phyloP scores from a whole-genome alignment of 2,888 invertebrate species.

The Pediacus dermestoides region DNA sequence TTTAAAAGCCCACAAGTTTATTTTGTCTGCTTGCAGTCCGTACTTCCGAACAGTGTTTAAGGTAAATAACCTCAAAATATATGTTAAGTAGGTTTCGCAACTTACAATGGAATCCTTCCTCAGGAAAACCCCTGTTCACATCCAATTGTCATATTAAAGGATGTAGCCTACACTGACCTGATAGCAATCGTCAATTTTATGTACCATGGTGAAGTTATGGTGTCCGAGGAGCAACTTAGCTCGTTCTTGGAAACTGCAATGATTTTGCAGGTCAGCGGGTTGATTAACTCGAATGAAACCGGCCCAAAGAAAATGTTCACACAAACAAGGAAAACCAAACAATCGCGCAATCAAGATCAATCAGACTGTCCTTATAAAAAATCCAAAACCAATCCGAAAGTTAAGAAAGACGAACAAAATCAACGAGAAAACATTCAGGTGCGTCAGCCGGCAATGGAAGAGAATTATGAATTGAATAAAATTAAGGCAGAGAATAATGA shows the following conservation, averaged over 20 bases:
- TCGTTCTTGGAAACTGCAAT: slow-evolving; percentile 67
- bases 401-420: slow-evolving; percentile 19
- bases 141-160: slow-evolving; percentile 69
- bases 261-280: slow-evolving; percentile 63
- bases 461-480: slow-evolving; percentile 31
- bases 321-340: slow-evolving; percentile 25
- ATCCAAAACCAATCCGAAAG: slow-evolving; percentile 29
- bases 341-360: slow-evolving; percentile 18
- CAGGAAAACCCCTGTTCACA: slow-evolving; percentile 72
- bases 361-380: slow-evolving; percentile 32
- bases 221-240: slow-evolving; percentile 62
- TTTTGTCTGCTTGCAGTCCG: slow-evolving; percentile 71
- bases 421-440: too few species aligned
- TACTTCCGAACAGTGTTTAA: slow-evolving; percentile 73
- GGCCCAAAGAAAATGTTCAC: slow-evolving; percentile 16
- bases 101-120: slow-evolving; percentile 18
- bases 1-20: slow-evolving; percentile 72
- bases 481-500: slow-evolving; percentile 34
- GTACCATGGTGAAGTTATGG: slow-evolving; percentile 70
- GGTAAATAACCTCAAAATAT: slow-evolving; percentile 47
- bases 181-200: slow-evolving; percentile 66
- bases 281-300: slow-evolving; percentile 41
- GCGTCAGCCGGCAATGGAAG: too few species aligned
- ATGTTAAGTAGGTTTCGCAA: slow-evolving; percentile 2
- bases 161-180: slow-evolving; percentile 64